Percentiles rank a stretch among this genome's conserved stretches.
These are phyloP conservation scores for Rhagoletis zephyria DNA, from an alignment of 1,140 invertebrate species.

Conservation along the genomic window DNA sequence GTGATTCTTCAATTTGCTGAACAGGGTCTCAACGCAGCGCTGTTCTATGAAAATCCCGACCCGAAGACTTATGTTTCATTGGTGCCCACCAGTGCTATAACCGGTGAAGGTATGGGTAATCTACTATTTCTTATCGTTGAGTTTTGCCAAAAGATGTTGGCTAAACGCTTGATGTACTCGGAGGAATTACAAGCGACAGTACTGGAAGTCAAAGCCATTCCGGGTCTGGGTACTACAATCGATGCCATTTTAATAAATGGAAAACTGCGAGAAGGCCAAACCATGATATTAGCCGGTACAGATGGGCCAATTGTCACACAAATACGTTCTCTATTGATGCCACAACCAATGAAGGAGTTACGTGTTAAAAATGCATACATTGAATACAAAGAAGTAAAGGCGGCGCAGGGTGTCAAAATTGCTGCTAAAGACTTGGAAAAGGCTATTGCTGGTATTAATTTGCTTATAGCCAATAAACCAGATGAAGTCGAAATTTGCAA, in stretches of 20 bases:
- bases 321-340: slow-evolving; percentile 96
- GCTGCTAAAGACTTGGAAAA: slow-evolving; percentile 98
- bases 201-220: slow-evolving; percentile 98
- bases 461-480: slow-evolving; percentile 89
- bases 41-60: slow-evolving; percentile 97
- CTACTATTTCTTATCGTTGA: slow-evolving; percentile 93
- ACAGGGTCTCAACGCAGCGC: slow-evolving; percentile 94
- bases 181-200: slow-evolving; percentile 96
- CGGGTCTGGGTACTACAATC: slow-evolving; percentile 97
- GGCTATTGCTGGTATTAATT: slow-evolving; percentile 93
- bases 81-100: slow-evolving; percentile 97
- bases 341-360: slow-evolving; percentile 97
- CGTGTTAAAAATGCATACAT: slow-evolving; percentile 97
- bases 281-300: slow-evolving; percentile 94
- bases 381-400: slow-evolving; percentile 94
- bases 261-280: slow-evolving; percentile 91
- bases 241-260: slow-evolving; percentile 99
- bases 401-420: slow-evolving; percentile 98
- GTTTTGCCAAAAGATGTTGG: slow-evolving; percentile 90
- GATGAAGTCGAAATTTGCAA: slow-evolving; percentile 92
- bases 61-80: slow-evolving; percentile 92
- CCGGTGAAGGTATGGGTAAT: slow-evolving; percentile 98
- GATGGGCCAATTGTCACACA: slow-evolving; percentile 98
- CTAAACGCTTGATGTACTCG: slow-evolving; percentile 92
- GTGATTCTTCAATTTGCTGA: slow-evolving; percentile 95